Percentiles rank a stretch among this genome's conserved stretches.
These are phyloP conservation scores for Eulemur rufifrons DNA, from an alignment of 2,113 vertebrate species.

Conservation along the genomic window DNA sequence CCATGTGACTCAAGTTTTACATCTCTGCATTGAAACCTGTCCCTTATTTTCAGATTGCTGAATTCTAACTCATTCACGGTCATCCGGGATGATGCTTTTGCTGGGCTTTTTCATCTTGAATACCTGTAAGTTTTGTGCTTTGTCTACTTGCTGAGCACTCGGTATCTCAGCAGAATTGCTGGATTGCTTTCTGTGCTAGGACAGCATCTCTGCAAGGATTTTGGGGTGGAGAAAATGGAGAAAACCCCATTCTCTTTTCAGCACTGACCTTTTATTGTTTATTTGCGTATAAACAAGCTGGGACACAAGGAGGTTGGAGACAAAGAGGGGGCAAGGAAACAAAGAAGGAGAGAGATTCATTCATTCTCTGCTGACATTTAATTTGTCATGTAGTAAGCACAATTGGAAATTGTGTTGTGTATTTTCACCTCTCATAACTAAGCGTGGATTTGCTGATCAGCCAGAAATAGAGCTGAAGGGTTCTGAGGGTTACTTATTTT, in stretches of 20 bases:
- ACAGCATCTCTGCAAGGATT: conserved; percentile 9
- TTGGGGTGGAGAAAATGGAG: conserved; percentile 7
- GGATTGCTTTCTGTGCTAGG: background rate
- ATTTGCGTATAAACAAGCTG: conserved; percentile 21
- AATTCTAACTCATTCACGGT: conserved; percentile 97
- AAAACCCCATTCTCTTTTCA: background rate
- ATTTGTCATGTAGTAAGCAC: conserved; percentile 61
- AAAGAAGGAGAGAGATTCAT: conserved; percentile 19
- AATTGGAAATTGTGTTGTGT: conserved; percentile 38
- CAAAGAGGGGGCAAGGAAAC: background rate
- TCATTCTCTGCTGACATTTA: conserved; percentile 70
- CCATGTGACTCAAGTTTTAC: background rate
- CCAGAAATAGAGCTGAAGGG: conserved; percentile 49
- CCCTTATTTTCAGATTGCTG: conserved; percentile 90
- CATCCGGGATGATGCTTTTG: conserved; percentile 96
- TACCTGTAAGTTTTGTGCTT: conserved; percentile 93
- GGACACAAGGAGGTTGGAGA: conserved; percentile 41
- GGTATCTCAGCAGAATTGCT: conserved; percentile 26
- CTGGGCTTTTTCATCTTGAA: conserved; percentile 96
- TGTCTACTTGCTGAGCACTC: conserved; percentile 37
- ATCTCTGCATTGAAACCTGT: conserved; percentile 64
- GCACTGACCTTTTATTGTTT: conserved; percentile 11
- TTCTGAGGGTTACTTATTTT: background rate
- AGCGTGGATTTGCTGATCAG: conserved; percentile 42
- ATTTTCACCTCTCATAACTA: conserved; percentile 58